Evolutionary conservation across 2,113 vertebrate species (phyloP).

Genomic region (Sander vitreus): DNA sequence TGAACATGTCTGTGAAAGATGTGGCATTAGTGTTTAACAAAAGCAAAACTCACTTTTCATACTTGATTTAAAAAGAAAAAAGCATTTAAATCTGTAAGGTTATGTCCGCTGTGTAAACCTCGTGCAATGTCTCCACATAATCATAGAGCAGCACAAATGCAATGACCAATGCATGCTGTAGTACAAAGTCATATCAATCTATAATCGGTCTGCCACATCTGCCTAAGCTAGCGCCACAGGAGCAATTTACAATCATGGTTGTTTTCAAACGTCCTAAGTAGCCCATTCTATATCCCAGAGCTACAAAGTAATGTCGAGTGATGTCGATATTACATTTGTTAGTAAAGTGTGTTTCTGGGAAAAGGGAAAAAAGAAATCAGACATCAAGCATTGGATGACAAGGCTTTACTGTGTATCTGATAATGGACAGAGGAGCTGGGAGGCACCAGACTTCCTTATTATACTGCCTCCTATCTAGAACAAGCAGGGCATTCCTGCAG

Average conservation of each 20-base stretch:
- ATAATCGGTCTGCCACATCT: conserved; percentile 58
- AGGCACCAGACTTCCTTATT: not conserved
- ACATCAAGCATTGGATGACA: conserved; percentile 30
- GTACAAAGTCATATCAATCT: conserved; percentile 42
- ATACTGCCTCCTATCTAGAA: not conserved
- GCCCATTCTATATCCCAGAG: conserved; percentile 60
- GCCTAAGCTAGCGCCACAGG: conserved; percentile 35
- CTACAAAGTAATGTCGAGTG: no score
- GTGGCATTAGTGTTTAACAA: conserved; percentile 22
- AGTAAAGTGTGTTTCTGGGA: conserved; percentile 55
- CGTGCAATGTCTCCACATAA: not conserved
- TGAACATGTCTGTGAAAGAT: conserved; percentile 26
- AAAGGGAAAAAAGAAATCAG: conserved; percentile 57
- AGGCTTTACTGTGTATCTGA: conserved; percentile 18
- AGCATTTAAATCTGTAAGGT: not conserved
- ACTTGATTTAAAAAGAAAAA: not conserved
- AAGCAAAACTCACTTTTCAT: conserved; percentile 26
- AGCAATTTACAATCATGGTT: conserved; percentile 67
- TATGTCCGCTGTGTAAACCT: not conserved
- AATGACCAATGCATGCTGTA: not conserved
- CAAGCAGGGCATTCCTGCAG: not conserved
- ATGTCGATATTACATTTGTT: conserved; percentile 64
- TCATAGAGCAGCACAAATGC: not conserved
- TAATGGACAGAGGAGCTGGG: conserved; percentile 31
- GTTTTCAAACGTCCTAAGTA: conserved; percentile 70